Percentiles rank a stretch among this genome's conserved stretches.
Conservation (phyloP, 1,140 invertebrate genomes). For the Stratiolaelaps scimitus region DNA sequence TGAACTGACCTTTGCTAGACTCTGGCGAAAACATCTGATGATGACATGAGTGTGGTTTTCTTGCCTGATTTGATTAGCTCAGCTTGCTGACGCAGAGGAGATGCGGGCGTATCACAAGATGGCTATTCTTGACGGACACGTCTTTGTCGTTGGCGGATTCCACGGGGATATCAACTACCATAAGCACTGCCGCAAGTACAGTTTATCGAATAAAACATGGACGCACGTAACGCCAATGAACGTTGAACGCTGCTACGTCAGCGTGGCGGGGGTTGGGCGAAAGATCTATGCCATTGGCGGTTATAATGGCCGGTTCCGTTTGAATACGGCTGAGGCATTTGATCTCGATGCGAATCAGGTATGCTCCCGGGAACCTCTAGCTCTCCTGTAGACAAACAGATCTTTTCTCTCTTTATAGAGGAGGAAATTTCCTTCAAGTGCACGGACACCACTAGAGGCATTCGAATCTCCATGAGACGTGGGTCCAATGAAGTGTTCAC, state of each 20-base stretch:
- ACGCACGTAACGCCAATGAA: slow-evolving; percentile 58
- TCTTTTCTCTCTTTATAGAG: no score
- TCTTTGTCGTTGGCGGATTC: slow-evolving; percentile 64
- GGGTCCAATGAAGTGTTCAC: no score
- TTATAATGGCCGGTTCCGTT: slow-evolving; percentile 45
- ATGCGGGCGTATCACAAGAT: slow-evolving; percentile 59
- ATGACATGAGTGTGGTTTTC: slow-evolving; percentile 2
- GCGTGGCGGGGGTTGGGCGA: slow-evolving; percentile 50
- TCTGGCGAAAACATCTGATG: not conserved
- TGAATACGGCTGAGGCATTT: slow-evolving; percentile 44
- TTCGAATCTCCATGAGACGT: no score
- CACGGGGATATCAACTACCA: slow-evolving; percentile 56
- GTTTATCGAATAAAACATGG: slow-evolving; percentile 52
- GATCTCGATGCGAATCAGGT: slow-evolving; percentile 41
- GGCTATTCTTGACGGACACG: slow-evolving; percentile 51
- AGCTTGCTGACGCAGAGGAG: slow-evolving; percentile 31
- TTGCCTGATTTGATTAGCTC: slow-evolving; percentile 13
- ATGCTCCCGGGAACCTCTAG: no score
- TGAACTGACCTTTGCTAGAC: not conserved
- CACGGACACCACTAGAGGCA: no score
- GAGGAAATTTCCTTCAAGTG: no score
- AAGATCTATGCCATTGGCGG: slow-evolving; percentile 46
- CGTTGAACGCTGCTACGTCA: slow-evolving; percentile 57
- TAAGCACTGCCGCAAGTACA: slow-evolving; percentile 54
- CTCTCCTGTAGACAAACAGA: no score